Evolutionary conservation across 1,140 invertebrate species (phyloP).

Genomic region (Mya arenaria): DNA sequence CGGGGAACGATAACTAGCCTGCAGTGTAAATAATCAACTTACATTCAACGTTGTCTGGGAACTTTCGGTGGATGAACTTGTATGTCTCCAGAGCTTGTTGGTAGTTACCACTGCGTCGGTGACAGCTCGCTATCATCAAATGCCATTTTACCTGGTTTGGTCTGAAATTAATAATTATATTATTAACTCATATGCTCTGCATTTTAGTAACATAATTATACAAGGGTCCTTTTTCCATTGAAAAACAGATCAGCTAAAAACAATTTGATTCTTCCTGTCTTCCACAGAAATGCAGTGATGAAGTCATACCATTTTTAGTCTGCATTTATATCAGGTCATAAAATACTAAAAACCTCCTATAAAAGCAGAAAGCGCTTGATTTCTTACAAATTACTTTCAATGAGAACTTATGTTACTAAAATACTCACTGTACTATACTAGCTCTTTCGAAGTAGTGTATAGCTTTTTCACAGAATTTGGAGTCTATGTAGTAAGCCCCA

Average conservation of each 20-base stretch:
- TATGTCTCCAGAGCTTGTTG: slow-evolving; percentile 91
- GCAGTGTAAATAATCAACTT: no score
- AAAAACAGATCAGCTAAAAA: not conserved
- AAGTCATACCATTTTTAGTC: no score
- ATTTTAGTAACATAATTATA: no score
- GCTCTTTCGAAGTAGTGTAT: slow-evolving; percentile 94
- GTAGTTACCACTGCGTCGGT: slow-evolving; percentile 91
- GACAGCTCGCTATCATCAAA: slow-evolving; percentile 91
- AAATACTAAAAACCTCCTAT: no score
- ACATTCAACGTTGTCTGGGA: slow-evolving; percentile 94
- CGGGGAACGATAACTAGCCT: no score
- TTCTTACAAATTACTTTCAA: no score
- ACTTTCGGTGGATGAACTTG: slow-evolving; percentile 88
- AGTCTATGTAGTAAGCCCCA: slow-evolving; percentile 92
- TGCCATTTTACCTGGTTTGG: slow-evolving; percentile 93
- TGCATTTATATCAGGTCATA: no score
- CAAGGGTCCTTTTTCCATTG: not conserved
- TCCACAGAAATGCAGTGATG: no score
- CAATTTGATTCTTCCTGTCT: no score
- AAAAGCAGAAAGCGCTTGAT: no score
- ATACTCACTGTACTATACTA: slow-evolving; percentile 88
- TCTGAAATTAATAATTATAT: slow-evolving; percentile 70
- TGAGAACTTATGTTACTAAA: no score
- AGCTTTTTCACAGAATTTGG: slow-evolving; percentile 95
- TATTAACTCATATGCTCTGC: not conserved